Percentiles rank a stretch among this genome's conserved stretches.
Conservation (phyloP, 2,888 invertebrate species). For the Volucella bombylans region DNA sequence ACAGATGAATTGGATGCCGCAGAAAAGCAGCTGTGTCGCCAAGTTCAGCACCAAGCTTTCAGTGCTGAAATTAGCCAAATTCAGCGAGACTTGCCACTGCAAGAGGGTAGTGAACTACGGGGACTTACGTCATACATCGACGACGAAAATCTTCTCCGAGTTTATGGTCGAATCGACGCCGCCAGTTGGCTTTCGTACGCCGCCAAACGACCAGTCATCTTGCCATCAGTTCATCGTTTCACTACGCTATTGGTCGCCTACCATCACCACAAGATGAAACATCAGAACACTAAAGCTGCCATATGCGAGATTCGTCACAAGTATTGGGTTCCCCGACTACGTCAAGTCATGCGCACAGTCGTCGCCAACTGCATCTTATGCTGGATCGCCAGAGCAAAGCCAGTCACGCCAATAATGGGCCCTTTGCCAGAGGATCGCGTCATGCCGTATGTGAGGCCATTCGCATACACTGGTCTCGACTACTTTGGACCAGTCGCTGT, state of each 20-base stretch:
- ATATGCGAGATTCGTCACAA: conserved; percentile 5
- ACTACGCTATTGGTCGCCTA: conserved; percentile 16
- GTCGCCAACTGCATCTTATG: conserved; percentile 20
- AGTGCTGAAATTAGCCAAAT: conserved; percentile 1
- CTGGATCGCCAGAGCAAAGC: conserved; percentile 14
- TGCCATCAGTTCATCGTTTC: conserved; percentile 25
- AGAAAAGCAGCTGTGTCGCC: too few relatives aligned
- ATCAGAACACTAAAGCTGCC: conserved; percentile 27
- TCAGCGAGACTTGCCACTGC: neutral
- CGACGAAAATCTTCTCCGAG: conserved; percentile 23
- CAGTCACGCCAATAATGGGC: conserved; percentile 12
- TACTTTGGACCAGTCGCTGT: too few relatives aligned
- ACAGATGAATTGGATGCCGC: too few relatives aligned
- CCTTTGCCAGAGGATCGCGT: too few relatives aligned
- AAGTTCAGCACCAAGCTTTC: neutral
- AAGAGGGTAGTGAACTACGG: conserved; percentile 10
- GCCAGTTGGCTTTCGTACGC: neutral
- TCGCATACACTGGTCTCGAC: too few relatives aligned
- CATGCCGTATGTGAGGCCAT: too few relatives aligned
- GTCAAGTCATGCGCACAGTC: conserved; percentile 7
- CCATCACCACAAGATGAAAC: conserved; percentile 27
- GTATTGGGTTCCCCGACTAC: too few relatives aligned
- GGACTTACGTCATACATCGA: conserved; percentile 28
- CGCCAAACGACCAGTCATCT: conserved; percentile 25
- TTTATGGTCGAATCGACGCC: conserved; percentile 45